A percentile compares a stretch with the other conserved stretches of the same genome.
phyloP scores from a whole-genome alignment of 2,797 vertebrate species.

The Malurus splendens region DNA sequence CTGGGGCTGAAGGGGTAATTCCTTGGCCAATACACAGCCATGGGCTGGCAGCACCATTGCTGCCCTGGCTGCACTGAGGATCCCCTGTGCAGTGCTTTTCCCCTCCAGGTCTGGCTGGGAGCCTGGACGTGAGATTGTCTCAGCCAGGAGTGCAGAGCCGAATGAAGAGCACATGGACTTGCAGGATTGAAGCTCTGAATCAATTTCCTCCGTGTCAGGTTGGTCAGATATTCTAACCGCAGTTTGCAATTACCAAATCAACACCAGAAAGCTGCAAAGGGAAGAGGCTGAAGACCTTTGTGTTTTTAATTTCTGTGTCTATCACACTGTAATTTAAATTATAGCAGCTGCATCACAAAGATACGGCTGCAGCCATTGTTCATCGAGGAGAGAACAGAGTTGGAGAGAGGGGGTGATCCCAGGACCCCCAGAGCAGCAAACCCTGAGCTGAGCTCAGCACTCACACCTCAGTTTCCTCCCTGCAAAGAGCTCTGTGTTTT shows the following conservation, averaged over 20 bases:
- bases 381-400: not conserved
- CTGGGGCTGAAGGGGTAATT: too few relatives aligned
- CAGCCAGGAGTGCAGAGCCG: not conserved
- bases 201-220: constrained; percentile 6
- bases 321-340: constrained; percentile 9
- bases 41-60: not conserved
- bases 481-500: not conserved
- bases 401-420: not conserved
- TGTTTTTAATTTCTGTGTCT: not conserved
- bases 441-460: not conserved
- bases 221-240: constrained; percentile 1
- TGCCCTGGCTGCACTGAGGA: not conserved
- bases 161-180: constrained; percentile 1
- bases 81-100: not conserved
- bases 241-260: constrained; percentile 13
- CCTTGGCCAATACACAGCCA: fast-evolving
- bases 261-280: not conserved
- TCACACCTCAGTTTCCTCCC: not conserved
- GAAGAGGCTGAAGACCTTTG: not conserved
- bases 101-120: not conserved
- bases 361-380: not conserved
- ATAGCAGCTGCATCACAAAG: not conserved
- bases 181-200: constrained; percentile 26
- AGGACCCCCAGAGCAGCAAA: not conserved
- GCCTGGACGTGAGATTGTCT: not conserved